Evolutionary conservation across 2,888 invertebrate genomes (phyloP).

Genomic region (Scaptomyza parva): DNA sequence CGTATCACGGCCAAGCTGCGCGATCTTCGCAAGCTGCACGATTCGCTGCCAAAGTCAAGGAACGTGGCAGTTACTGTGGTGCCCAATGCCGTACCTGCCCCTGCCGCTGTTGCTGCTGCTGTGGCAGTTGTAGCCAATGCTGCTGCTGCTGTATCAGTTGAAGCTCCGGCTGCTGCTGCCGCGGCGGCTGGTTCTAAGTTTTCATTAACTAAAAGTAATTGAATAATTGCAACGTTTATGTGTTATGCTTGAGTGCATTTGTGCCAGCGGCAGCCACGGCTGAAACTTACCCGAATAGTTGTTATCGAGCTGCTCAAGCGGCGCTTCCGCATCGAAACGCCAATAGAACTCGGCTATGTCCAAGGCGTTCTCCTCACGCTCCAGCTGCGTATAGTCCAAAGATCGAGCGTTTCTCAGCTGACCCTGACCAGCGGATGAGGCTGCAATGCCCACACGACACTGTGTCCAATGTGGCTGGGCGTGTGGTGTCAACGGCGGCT

Average conservation of each 20-base stretch:
- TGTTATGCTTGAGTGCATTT: conserved; percentile 38
- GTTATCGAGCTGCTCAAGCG: conserved; percentile 61
- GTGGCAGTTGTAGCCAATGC: conserved; percentile 7
- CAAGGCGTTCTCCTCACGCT: conserved; percentile 79
- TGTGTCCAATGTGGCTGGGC: conserved; percentile 80
- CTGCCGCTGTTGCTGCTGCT: conserved; percentile 21
- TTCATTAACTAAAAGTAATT: conserved; percentile 48
- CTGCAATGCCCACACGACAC: conserved; percentile 59
- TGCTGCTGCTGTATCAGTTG: conserved; percentile 14
- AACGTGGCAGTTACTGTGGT: conserved; percentile 54
- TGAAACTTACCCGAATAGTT: conserved; percentile 59
- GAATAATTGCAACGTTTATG: conserved; percentile 24
- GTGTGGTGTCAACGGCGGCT: conserved; percentile 55
- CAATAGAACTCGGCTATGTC: conserved; percentile 84
- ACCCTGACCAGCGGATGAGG: conserved; percentile 34
- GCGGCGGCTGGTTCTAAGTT: conserved; percentile 40
- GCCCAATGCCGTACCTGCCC: conserved; percentile 36
- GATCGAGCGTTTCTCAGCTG: conserved; percentile 83
- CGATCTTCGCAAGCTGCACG: conserved; percentile 88
- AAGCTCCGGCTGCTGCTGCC: conserved; percentile 3
- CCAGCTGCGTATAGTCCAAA: conserved; percentile 82
- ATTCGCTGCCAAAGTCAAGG: conserved; percentile 83
- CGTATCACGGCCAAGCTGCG: conserved; percentile 91
- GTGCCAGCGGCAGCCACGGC: conserved; percentile 30
- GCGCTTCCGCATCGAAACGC: conserved; percentile 83